Evolutionary conservation across 2,113 vertebrate species (phyloP).

Genomic region (Syngnathoides biaculeatus): DNA sequence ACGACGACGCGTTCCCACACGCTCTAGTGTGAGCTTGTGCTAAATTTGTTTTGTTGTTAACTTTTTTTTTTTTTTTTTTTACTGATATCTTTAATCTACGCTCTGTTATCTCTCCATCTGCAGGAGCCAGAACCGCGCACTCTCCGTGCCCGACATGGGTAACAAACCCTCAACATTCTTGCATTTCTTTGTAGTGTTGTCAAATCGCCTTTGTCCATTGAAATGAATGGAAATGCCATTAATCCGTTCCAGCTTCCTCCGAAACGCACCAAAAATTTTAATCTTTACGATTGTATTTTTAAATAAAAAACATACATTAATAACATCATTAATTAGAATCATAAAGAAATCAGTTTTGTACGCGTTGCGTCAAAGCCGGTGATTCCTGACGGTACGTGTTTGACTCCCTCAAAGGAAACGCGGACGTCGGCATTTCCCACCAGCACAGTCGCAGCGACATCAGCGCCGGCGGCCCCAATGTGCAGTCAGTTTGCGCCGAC

Average conservation of each 20-base stretch:
- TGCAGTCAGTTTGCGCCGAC: slow-evolving; percentile 48
- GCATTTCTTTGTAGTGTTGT: background rate
- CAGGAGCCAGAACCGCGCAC: slow-evolving; percentile 47
- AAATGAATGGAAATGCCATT: background rate
- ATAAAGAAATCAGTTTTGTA: no score
- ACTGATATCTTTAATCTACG: background rate
- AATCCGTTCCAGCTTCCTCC: background rate
- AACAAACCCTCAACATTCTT: slow-evolving; percentile 17
- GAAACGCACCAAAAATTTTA: background rate
- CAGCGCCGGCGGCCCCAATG: slow-evolving; percentile 15
- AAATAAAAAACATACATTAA: no score
- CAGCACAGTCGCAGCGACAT: slow-evolving; percentile 50
- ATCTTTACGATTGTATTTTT: background rate
- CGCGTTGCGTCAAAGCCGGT: background rate
- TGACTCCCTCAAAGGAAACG: slow-evolving; percentile 27
- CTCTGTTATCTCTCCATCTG: slow-evolving; percentile 1
- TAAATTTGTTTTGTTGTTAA: background rate
- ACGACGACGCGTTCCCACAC: slow-evolving; percentile 56
- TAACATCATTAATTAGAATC: no score
- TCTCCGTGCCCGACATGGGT: slow-evolving; percentile 62
- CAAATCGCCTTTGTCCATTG: background rate
- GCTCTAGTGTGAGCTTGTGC: slow-evolving; percentile 42
- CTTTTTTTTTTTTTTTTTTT: background rate
- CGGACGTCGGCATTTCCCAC: slow-evolving; percentile 31
- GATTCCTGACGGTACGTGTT: background rate